Evolutionary conservation across 2,888 invertebrate genomes (phyloP), one percentile per base, ranked within the genome.

Genomic region (Catocala nupta): DNA sequence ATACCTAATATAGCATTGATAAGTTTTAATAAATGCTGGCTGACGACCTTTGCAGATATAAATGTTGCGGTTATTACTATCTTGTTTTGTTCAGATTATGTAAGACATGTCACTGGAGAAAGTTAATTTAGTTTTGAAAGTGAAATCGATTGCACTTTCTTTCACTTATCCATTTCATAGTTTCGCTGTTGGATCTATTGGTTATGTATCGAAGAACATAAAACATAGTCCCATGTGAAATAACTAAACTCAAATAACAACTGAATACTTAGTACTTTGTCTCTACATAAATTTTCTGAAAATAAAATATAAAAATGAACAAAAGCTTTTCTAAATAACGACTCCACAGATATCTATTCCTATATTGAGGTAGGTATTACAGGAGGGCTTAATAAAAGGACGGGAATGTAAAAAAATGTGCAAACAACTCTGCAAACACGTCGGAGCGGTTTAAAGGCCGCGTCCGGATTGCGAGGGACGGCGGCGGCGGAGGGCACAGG

Each of bases 61-160:
- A 88, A 90, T 90, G 89, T 89, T 87, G 86, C 83, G 86, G 88
- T 90, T 91, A 90, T 90, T 90, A 85, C 82, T 83, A 84, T 86
- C 89, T 91, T 91, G 92, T 90, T 90, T 93, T 88, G 88, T 89
- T 84, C 82, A 86, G 82, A 90, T 93, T 94, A 90, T 82, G 87
- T 92, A 93, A 94, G 86, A 92, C 92, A 89, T 94, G 93, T 93
- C 94, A 92, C 86, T 90, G 89, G 93, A 91, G 94, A 94, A 94
- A 94, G 94, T 93, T 93, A 93, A 93, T 93, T 93, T 93, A 93
- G 93, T 92, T 93, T 93, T 94, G 93, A 93, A 94, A 93, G 94
- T 92, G 93, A 94, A 94, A 94, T 94, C 93, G 92, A 94, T 93
- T 93, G 89, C 89, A 92, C 91, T 92, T 93, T 94, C 93, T 91